phyloP scores from a whole-genome alignment of 2,797 vertebrate species.

The Rhinoraja longicauda region DNA sequence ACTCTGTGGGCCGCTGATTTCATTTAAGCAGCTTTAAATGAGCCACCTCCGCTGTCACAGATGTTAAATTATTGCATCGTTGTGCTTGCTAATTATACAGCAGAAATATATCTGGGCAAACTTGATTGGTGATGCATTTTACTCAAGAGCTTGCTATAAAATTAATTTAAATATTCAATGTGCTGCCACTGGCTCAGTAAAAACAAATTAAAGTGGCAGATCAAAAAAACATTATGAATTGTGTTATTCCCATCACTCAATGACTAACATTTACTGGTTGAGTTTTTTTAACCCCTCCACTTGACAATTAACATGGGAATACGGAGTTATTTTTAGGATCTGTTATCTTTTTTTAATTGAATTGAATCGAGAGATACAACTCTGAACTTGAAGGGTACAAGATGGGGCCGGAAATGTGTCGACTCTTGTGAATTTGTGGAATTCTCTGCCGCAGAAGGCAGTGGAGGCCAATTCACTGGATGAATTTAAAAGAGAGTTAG shows the following conservation, averaged over 20 bases:
- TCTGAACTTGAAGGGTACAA: too few species aligned
- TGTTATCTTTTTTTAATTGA: background rate
- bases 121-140: background rate
- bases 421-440: too few species aligned
- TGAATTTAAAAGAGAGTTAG: too few species aligned
- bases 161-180: background rate
- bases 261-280: background rate
- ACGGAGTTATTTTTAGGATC: background rate
- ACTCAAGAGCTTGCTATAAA: background rate
- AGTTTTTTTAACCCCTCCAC: background rate
- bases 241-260: background rate
- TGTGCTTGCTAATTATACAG: background rate
- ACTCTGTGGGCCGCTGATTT: background rate
- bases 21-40: background rate
- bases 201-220: background rate
- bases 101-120: background rate
- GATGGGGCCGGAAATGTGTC: too few species aligned
- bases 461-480: too few species aligned
- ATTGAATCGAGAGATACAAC: too few species aligned
- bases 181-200: background rate
- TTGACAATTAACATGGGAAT: background rate
- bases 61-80: background rate
- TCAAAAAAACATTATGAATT: constrained; percentile 8
- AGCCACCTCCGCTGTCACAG: too few species aligned
- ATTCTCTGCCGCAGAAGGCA: too few species aligned